Conservation (phyloP, 2,888 invertebrate genomes). For the Mantis religiosa region DNA sequence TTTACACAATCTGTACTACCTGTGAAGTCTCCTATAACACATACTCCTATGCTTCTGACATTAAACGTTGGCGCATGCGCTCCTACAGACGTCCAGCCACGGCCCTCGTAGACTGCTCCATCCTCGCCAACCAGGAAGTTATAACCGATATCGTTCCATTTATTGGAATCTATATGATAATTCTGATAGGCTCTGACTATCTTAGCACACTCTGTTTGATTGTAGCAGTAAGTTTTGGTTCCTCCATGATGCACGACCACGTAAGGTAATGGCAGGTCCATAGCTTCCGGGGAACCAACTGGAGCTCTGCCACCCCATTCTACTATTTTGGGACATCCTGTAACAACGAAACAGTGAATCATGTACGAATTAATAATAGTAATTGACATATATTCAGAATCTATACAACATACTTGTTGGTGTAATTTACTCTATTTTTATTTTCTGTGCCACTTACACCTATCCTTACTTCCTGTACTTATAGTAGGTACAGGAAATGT, state of each 20-base stretch:
- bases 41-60: conserved; percentile 44
- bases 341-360: neutral
- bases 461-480: too few species aligned
- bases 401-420: too few species aligned
- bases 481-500: too few species aligned
- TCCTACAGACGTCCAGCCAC: conserved; percentile 47
- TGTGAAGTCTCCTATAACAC: conserved; percentile 45
- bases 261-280: conserved; percentile 39
- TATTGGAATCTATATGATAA: conserved; percentile 41
- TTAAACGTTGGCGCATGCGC: conserved; percentile 46
- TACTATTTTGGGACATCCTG: conserved; percentile 52
- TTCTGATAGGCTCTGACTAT: conserved; percentile 43
- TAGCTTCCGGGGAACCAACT: conserved; percentile 18
- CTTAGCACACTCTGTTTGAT: conserved; percentile 36
- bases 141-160: conserved; percentile 45
- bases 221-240: conserved; percentile 38
- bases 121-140: conserved; percentile 52
- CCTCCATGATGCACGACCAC: conserved; percentile 45
- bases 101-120: conserved; percentile 46
- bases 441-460: too few species aligned
- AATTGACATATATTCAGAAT: too few species aligned
- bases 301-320: conserved; percentile 53
- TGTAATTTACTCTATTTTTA: too few species aligned
- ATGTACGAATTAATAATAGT: too few species aligned
- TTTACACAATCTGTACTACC: conserved; percentile 37